These are phyloP conservation scores for Gobiocypris rarus DNA, from an alignment of 2,113 vertebrate species.

Conservation along the genomic window DNA sequence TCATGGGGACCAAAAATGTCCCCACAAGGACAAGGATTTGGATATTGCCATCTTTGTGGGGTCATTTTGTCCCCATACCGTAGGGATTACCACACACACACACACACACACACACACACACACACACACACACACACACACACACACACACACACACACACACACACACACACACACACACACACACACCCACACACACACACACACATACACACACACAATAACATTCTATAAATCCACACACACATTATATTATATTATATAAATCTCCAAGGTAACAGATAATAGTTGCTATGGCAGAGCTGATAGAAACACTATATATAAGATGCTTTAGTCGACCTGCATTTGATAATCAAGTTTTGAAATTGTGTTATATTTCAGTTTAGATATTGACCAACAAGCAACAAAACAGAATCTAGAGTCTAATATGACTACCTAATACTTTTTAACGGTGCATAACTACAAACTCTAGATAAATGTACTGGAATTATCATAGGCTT, in stretches of 20 bases:
- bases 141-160: too few relatives aligned
- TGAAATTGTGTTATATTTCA: not conserved
- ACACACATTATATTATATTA: not conserved
- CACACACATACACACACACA: too few relatives aligned
- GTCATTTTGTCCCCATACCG: too few relatives aligned
- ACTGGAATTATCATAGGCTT: not conserved
- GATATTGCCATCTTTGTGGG: too few relatives aligned
- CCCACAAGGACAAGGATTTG: too few relatives aligned
- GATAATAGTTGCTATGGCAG: not conserved
- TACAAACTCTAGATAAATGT: not conserved
- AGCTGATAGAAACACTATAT: not conserved
- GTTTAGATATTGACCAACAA: not conserved
- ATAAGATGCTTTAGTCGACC: not conserved
- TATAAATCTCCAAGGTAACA: not conserved
- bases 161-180: too few relatives aligned
- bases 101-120: not conserved
- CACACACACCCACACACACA: too few relatives aligned
- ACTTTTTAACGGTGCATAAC: not conserved
- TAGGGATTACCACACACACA: too few relatives aligned
- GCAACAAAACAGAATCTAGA: not conserved
- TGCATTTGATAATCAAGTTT: not conserved
- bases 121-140: too few relatives aligned
- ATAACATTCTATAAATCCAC: too few relatives aligned
- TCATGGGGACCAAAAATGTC: too few relatives aligned
- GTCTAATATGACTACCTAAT: not conserved